Conservation (phyloP, 2,113 vertebrate species). For the Sceloporus tristichus region DNA sequence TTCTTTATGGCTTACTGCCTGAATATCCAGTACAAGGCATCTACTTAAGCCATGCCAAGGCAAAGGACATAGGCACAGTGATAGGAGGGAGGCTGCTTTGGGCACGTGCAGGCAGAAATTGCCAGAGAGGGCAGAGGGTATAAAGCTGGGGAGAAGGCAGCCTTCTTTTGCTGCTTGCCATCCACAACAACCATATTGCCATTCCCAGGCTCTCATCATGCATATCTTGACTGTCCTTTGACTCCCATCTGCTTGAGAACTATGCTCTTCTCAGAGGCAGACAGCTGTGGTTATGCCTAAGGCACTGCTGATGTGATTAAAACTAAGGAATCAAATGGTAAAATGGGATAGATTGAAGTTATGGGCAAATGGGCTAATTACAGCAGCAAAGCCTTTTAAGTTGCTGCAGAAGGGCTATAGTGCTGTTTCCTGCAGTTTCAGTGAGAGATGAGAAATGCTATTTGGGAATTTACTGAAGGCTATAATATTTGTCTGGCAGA, state of each 20-base stretch:
- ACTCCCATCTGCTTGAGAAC: neutral
- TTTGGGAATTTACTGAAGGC: neutral
- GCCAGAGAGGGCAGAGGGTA: neutral
- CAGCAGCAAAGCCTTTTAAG: neutral
- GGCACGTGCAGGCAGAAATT: neutral
- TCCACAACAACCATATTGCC: neutral
- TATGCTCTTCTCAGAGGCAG: neutral
- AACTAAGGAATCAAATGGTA: constrained; percentile 4
- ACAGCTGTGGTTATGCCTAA: neutral
- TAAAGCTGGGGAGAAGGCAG: neutral
- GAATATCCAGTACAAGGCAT: neutral
- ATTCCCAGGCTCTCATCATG: neutral
- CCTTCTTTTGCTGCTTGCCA: neutral
- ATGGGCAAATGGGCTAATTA: neutral
- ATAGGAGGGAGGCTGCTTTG: neutral
- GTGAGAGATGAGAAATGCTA: neutral
- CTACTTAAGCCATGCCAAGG: neutral
- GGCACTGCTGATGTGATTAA: neutral
- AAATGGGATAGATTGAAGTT: neutral
- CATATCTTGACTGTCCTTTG: neutral
- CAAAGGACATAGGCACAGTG: neutral
- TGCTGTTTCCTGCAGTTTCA: neutral
- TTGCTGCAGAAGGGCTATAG: neutral
- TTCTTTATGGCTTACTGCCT: neutral
- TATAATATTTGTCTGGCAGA: neutral